A percentile compares a stretch with the other conserved stretches of the same genome.
phyloP scores from a whole-genome alignment of 2,888 invertebrate species.

The Zaprionus bogoriensis region DNA sequence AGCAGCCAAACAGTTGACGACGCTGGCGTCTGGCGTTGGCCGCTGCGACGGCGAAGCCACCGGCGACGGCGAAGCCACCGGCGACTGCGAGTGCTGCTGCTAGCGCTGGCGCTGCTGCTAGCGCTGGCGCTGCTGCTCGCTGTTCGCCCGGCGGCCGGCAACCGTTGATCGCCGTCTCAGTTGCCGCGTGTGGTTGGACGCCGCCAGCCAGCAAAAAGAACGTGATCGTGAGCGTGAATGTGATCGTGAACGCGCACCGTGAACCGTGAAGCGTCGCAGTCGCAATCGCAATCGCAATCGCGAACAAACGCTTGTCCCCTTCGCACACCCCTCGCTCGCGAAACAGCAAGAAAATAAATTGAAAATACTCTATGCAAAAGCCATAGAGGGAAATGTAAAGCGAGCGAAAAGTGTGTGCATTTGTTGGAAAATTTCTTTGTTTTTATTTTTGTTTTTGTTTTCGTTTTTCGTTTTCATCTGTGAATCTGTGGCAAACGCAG shows the following conservation, averaged over 20 bases:
- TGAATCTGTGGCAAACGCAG: constrained; percentile 17
- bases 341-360: not conserved
- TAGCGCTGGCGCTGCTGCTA: constrained; percentile 2
- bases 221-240: constrained; percentile 21
- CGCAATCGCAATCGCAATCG: not conserved
- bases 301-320: no score
- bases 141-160: not conserved
- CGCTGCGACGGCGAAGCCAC: not conserved
- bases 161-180: constrained; percentile 54
- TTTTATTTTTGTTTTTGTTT: constrained; percentile 1
- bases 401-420: constrained; percentile 18
- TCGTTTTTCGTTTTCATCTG: constrained; percentile 11
- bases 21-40: not conserved
- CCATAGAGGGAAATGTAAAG: constrained; percentile 23
- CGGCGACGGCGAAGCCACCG: constrained; percentile 3
- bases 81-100: not conserved
- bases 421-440: constrained; percentile 1
- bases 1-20: constrained; percentile 1
- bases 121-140: constrained; percentile 12
- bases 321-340: no score
- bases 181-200: constrained; percentile 72
- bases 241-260: not conserved
- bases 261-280: constrained; percentile 29
- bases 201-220: constrained; percentile 59
- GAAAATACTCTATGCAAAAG: constrained; percentile 15